Base-by-base conservation (phyloP, 2,797 vertebrate genomes). In the Pseudomugil tenellus region DNA sequence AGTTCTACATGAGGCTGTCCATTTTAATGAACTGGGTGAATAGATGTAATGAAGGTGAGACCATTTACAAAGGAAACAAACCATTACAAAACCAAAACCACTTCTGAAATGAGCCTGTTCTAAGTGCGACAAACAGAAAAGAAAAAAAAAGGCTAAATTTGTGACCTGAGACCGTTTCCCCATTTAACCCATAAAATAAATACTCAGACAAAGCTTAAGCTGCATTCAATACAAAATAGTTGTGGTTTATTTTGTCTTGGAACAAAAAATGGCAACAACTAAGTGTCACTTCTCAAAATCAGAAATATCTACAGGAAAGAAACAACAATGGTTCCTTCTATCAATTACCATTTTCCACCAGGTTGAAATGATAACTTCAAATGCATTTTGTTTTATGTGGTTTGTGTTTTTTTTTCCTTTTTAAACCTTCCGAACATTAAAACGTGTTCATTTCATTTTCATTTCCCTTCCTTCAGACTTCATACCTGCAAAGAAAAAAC, bases 231-330 rank as follows among this genome's bases (percentile, higher is more conserved):
- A 93, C 84, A 93, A 93, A 93, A 93, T 93, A 93, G 87, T 86
- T 91, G 91, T 91, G 88, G 86, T 93, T 93, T 93, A 93, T 91
- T 93, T 86, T 87, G n/a, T 90, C 90, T 77, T 68, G 87, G 90
- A 90, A 92, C 88, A 92, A 92, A 91, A 93, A 91, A 88, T 89
- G 90, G 88, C 84, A 89, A 92, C 88, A 92, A 89, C 91, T 91
- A 91, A 93, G 91, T 90, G 90, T 92, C 90, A 91, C 86, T 85
- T 90, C 62, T 90, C 71, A 89, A 90, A 88, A 87, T 87, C 77
- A 81, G 76, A 84, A 29, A 88, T 88, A 91, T 90, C 90, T 91
- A 93, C 89, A 92, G 85, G 85, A 91, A 89, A 92, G 81, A 90
- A 91, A 89, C 78, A 60, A 79, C 76, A 74, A 85, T 14, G 72